Evolutionary conservation across 2,113 vertebrate genomes (phyloP), one percentile per base, ranked within the genome.

Genomic region (Cochlearius cochlearius): DNA sequence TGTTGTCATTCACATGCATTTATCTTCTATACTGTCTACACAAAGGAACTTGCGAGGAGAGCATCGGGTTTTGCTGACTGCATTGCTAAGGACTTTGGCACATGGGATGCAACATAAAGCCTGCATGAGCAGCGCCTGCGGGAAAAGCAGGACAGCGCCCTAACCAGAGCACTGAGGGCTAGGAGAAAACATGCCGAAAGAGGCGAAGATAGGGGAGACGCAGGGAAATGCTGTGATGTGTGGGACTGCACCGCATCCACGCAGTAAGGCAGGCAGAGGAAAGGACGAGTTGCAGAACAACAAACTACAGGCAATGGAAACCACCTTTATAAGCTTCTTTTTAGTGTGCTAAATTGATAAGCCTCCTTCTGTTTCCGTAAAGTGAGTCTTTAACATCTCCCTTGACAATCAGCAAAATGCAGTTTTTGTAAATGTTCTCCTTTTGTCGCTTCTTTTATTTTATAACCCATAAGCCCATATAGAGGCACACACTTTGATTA

Each of bases 171-270:
- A 30, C 43, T 0, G 2, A 19, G 49, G n/a, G 9, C 43, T 21
- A 55, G 45, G n/a, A 75, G 38, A 7, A 69, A 79, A 50, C 11
- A 1, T 18, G 34, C 11, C 2, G 8, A 49, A 64, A 64, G 50
- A 39, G 55, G 25, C 25, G 50, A 74, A 53, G 41, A 11, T n/a
- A 7, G 7, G 1, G 14, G 50, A 16, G 7, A 27, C 0, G 1
- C 15, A 11, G 15, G 36, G 34, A 63, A 50, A 52, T 34, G 34
- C 36, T 36, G 21, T 5, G 25, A 8, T 25, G 20, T 1, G 12
- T 34, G 18, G n/a, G 39, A 47, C 38, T 47, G 11, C 26, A 3
- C 11, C 34, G 20, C 8, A n/a, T 30, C 55, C 50, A 5, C 14
- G 36, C 63, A 68, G 45, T 36, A 18, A 60, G 27, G 45, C 7